A percentile compares a stretch with the other conserved stretches of the same genome.
These are phyloP conservation scores for Heteropelma amictum DNA, from an alignment of 2,888 invertebrate genomes.

Conservation along the genomic window DNA sequence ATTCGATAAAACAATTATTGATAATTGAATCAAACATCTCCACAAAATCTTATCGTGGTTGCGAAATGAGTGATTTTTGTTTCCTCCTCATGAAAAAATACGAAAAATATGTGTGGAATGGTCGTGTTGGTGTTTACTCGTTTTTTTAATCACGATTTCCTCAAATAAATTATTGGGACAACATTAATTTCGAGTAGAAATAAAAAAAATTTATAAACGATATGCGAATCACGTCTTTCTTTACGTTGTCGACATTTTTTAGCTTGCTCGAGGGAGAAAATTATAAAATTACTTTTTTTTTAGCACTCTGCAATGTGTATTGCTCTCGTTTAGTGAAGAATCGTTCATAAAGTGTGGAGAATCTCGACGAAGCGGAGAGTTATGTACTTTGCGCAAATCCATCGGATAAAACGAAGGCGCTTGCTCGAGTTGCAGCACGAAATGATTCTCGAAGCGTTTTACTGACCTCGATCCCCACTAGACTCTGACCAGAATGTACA, in stretches of 20 bases:
- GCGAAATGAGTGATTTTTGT: too few relatives aligned
- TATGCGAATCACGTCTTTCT: too few relatives aligned
- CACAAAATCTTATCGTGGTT: slow-evolving; percentile 12
- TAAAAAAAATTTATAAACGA: too few relatives aligned
- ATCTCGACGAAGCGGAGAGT: slow-evolving; percentile 41
- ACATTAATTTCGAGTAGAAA: too few relatives aligned
- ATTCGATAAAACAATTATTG: slow-evolving; percentile 32
- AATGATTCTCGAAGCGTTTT: slow-evolving; percentile 49
- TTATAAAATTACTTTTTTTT: too few relatives aligned
- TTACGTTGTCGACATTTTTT: too few relatives aligned
- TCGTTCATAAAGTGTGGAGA: slow-evolving; percentile 52
- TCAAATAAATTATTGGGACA: too few relatives aligned
- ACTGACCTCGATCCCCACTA: slow-evolving; percentile 55
- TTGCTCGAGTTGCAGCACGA: slow-evolving; percentile 11
- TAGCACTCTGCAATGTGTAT: slow-evolving; percentile 21
- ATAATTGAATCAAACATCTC: slow-evolving; percentile 12
- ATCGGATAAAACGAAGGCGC: slow-evolving; percentile 17
- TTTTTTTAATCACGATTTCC: too few relatives aligned
- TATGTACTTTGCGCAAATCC: slow-evolving; percentile 11
- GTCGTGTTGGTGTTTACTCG: too few relatives aligned
- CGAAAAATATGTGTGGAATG: too few relatives aligned
- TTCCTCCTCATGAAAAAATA: too few relatives aligned
- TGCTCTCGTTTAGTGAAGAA: slow-evolving; percentile 23
- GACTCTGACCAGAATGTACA: slow-evolving; percentile 52
- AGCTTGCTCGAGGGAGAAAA: too few relatives aligned